Base-by-base conservation (phyloP, 2,888 invertebrate species). In the Ecliptopera silaceata region DNA sequence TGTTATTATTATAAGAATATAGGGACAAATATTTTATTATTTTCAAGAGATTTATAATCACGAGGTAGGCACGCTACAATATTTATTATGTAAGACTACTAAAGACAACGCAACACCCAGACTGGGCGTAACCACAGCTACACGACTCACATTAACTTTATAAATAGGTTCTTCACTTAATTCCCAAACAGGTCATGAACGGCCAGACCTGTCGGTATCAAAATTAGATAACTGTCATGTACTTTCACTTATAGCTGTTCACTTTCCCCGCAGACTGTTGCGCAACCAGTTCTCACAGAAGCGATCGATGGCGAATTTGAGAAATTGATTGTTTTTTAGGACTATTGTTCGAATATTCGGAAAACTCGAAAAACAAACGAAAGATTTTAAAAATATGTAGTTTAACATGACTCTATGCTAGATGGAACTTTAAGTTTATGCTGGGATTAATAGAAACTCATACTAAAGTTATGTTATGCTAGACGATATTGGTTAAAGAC, bases 241-340 rank as follows among this genome's bases (percentile, higher is more conserved):
- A 84, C 90, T 90, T 90, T 90, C 89, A 86, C 89, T 83, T 75
- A 80, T 80, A 79, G 79, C 69, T 73, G 66, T 86, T 89, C 86
- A 88, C 89, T 89, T 86, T 87, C 83, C 71, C 77, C 74, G 54
- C 48, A 77, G 75, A 77, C 68, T 74, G 72, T 84, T 84, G 75
- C 77, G 80, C 77, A 84, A 85, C 77, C 76, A 79, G 65, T 60
- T 56, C 44, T 47, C 43, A 58, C 55, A 43, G 45, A 45, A 50
- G 32, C 46, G 57, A 61, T 62, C 47, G 47, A 56, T 36, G 34
- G 46, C 42, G 45, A 59, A 58, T 57, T 42, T 42, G 20, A 22
- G 12, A 55, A 56, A 54, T 48, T 39, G 41, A 57, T 59, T 61
- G 44, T 8, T 38, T 46, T 52, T 34, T 13, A 20, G n/a, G 15